phyloP scores from a whole-genome alignment of 1,140 invertebrate species.

The Ectropis grisescens region DNA sequence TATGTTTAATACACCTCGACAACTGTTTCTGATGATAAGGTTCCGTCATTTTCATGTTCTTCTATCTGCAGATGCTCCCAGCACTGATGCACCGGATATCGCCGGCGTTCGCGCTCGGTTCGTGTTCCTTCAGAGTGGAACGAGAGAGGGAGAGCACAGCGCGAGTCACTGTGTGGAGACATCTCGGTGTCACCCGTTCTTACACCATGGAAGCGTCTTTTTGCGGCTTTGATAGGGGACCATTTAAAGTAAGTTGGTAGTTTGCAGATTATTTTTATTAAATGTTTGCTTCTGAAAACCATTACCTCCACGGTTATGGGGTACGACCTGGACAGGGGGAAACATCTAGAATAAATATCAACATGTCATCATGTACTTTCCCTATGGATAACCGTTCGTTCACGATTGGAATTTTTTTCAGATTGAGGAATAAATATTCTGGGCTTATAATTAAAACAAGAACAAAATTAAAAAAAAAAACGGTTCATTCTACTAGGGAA shows the following conservation, averaged over 20 bases:
- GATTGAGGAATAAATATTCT: background rate
- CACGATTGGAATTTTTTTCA: background rate
- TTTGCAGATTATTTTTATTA: background rate
- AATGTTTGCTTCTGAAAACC: background rate
- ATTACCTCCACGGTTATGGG: background rate
- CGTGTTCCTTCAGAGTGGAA: slow-evolving; percentile 85
- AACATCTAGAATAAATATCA: too few species aligned
- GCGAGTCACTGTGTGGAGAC: slow-evolving; percentile 87
- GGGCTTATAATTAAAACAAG: too few species aligned
- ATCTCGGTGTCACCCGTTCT: slow-evolving; percentile 78
- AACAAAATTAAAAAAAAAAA: too few species aligned
- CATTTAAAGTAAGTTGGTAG: slow-evolving; percentile 71
- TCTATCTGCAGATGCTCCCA: slow-evolving; percentile 79
- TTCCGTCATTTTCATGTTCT: too few species aligned
- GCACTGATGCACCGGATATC: slow-evolving; percentile 78
- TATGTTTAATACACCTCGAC: too few species aligned
- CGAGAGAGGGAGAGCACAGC: slow-evolving; percentile 87
- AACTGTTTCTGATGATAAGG: too few species aligned
- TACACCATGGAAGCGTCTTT: slow-evolving; percentile 93
- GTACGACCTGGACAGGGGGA: too few species aligned
- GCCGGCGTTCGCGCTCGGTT: slow-evolving; percentile 79
- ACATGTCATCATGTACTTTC: too few species aligned
- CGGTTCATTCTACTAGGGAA: too few species aligned
- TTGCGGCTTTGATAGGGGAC: slow-evolving; percentile 86
- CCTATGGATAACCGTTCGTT: background rate